phyloP scores from a whole-genome alignment of 2,888 invertebrate species.

The Bursaphelenchus okinawaensis region DNA sequence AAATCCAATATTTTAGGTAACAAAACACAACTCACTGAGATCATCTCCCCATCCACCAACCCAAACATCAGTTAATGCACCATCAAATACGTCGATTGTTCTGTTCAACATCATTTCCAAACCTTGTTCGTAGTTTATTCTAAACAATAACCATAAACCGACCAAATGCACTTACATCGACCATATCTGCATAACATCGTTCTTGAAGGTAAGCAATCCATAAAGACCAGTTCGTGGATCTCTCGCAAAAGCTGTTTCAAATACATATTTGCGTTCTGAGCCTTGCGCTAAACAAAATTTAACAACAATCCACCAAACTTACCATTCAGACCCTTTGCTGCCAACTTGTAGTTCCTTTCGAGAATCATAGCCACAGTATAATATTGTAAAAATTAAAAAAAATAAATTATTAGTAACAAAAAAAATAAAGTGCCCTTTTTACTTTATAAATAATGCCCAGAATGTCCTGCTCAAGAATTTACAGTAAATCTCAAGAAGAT shows the following conservation, averaged over 20 bases:
- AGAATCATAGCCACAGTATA: no score
- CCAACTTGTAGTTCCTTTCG: background rate
- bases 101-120: background rate
- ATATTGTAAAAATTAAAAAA: no score
- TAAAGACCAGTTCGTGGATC: slow-evolving; percentile 12
- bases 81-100: background rate
- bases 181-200: slow-evolving; percentile 4
- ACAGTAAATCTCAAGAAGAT: no score
- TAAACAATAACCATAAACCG: slow-evolving; percentile 1
- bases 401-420: no score
- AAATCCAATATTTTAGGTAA: no score
- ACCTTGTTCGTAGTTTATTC: background rate
- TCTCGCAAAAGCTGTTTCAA: background rate
- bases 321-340: slow-evolving; percentile 1
- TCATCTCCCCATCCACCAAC: slow-evolving; percentile 3
- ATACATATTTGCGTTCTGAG: background rate
- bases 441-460: no score
- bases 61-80: background rate
- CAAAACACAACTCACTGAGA: background rate
- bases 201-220: slow-evolving; percentile 8
- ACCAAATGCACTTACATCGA: background rate
- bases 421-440: no score
- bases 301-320: background rate
- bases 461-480: no score
- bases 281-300: no score